Evolutionary conservation across 1,140 invertebrate genomes (phyloP).

Genomic region (Cherax quadricarinatus): DNA sequence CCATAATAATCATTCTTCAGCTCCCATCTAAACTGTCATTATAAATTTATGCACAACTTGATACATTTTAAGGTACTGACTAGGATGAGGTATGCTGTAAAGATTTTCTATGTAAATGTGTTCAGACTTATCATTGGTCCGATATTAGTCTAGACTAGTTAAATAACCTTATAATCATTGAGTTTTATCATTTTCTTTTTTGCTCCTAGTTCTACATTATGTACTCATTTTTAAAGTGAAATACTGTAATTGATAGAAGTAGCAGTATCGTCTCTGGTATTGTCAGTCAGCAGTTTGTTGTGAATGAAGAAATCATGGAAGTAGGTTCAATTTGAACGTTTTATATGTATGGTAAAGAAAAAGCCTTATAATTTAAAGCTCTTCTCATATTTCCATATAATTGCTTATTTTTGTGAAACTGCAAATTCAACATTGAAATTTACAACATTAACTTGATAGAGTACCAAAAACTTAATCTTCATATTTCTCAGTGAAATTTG

Average conservation of each 20-base stretch:
- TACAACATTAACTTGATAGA: background rate
- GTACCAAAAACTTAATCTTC: background rate
- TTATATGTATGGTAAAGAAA: background rate
- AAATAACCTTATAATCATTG: background rate
- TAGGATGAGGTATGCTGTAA: background rate
- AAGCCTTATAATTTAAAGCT: background rate
- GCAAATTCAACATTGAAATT: background rate
- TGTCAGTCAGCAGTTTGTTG: background rate
- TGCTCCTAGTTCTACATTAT: background rate
- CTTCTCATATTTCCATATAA: constrained; percentile 2
- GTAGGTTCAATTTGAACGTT: background rate
- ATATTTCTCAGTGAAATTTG: background rate
- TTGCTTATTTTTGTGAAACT: background rate
- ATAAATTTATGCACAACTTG: constrained; percentile 42
- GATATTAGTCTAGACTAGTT: background rate
- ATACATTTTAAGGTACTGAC: background rate
- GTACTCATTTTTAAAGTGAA: background rate
- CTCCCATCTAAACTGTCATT: constrained; percentile 5
- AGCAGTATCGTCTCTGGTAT: background rate
- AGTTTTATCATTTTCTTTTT: background rate
- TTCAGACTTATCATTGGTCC: background rate
- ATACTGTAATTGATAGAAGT: background rate
- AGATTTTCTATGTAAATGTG: background rate
- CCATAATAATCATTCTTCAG: constrained; percentile 18
- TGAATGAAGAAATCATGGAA: background rate